These are phyloP conservation scores for Camptogramma bilineatum DNA, from an alignment of 2,888 invertebrate species.

Conservation along the genomic window DNA sequence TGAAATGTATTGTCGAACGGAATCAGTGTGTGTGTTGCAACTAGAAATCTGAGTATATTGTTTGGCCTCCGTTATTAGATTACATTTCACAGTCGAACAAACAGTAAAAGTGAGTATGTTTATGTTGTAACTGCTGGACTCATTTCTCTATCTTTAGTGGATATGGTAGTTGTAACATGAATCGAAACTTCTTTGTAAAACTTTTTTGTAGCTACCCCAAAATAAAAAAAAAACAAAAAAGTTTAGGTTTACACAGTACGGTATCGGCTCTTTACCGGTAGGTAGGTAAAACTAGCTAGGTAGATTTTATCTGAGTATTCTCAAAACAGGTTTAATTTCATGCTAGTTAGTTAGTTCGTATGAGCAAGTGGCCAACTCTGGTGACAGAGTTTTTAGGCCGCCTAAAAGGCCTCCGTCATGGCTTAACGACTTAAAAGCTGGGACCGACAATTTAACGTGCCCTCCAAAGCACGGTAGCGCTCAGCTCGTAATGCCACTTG, in stretches of 20 bases:
- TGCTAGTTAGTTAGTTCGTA: too few species aligned
- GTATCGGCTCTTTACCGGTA: background rate
- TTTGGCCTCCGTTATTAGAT: conserved; percentile 18
- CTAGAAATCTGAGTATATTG: conserved; percentile 27
- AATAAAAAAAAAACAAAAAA: background rate
- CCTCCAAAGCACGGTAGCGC: too few species aligned
- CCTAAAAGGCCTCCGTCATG: too few species aligned
- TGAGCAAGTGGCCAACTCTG: too few species aligned
- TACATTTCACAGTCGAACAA: conserved; percentile 21
- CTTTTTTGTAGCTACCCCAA: background rate
- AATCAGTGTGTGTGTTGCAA: conserved; percentile 22
- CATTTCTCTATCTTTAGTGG: conserved; percentile 8
- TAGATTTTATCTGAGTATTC: too few species aligned
- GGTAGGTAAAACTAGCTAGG: background rate
- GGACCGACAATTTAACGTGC: too few species aligned
- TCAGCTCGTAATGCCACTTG: too few species aligned
- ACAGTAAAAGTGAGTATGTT: conserved; percentile 20
- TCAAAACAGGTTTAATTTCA: too few species aligned
- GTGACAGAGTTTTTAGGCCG: too few species aligned
- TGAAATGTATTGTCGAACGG: conserved; percentile 10
- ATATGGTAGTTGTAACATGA: background rate
- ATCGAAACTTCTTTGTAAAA: background rate
- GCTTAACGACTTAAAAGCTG: too few species aligned
- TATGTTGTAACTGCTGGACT: conserved; percentile 19
- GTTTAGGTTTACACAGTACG: background rate